Evolutionary conservation across 2,888 invertebrate genomes (phyloP), one percentile per base, ranked within the genome.

Genomic region (Oeneis ivallda): DNA sequence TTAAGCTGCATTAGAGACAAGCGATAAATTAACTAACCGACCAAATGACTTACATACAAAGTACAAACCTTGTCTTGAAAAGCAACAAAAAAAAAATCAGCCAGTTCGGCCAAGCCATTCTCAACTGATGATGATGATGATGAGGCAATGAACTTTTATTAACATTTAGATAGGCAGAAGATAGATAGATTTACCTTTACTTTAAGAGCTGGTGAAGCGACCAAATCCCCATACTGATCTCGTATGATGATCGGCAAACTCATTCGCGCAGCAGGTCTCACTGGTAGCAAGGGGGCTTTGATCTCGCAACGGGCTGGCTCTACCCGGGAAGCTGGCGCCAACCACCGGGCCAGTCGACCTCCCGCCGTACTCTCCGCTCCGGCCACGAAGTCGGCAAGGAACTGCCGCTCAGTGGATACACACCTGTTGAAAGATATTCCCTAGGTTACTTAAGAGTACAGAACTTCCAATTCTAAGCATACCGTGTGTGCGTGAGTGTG

Each of bases 161-260:
- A 4, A n/a, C n/a, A n/a, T n/a, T n/a, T n/a, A n/a, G n/a, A 26
- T 26, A 26, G 26, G 5, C 26, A 26, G 15, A 10, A 47, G 15
- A 15, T 47, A 9, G 13, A 11, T 13, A 41, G 2, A 15, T 2
- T 17, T 60, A 90, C 89, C 84, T 90, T 86, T 78, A 97, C 97
- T 93, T 96, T 96, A 69, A 98, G 93, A 68, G 96, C 95, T 7
- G 96, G 95, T 39, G 96, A 97, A 72, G 96, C 93, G 2, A 98
- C 98, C 13, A 95, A 90, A 77, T 98, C 96, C 0, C 97, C 96
- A 83, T 98, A 98, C 87, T 99, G 99, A 87, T 99, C 98, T 72
- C 96, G 94, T 3, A 96, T 96, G 66, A 98, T 93, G 71, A 96
- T 93, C 0, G 96, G 95, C 53, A 89, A 71, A 2, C 76, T 76